Percentiles rank a stretch among this genome's conserved stretches.
Evolutionary conservation across 2,888 invertebrate species (phyloP).

Genomic region (Chelonus formosanus): DNA sequence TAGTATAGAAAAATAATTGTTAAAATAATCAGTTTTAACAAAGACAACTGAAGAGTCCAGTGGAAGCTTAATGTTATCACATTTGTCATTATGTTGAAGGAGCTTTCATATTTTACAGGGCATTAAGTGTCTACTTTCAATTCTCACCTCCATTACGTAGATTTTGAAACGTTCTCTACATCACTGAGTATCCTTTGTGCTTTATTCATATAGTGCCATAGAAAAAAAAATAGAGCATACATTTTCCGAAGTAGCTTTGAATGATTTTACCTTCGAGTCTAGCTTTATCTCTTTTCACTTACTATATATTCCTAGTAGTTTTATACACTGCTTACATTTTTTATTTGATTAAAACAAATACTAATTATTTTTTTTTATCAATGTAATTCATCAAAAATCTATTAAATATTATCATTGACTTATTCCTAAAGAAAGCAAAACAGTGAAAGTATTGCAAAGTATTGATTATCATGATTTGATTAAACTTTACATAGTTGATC

Average conservation of each 20-base stretch:
- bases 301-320: background rate
- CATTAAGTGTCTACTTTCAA: constrained; percentile 25
- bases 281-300: background rate
- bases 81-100: background rate
- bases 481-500: too few species aligned
- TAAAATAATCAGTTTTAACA: too few species aligned
- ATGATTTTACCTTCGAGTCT: background rate
- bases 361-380: too few species aligned
- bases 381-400: too few species aligned
- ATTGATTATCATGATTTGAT: too few species aligned
- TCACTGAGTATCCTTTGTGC: constrained; percentile 21
- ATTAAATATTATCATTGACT: too few species aligned
- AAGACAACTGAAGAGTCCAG: too few species aligned
- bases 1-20: too few species aligned
- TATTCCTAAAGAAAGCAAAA: too few species aligned
- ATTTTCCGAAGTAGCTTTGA: constrained; percentile 1
- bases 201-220: background rate
- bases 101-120: constrained; percentile 27
- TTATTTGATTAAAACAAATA: background rate
- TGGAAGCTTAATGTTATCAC: too few species aligned
- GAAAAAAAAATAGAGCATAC: background rate
- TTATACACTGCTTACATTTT: background rate
- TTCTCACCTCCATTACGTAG: constrained; percentile 24
- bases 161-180: constrained; percentile 9
- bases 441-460: too few species aligned